phyloP scores from a whole-genome alignment of 2,113 vertebrate species.

The Mirounga angustirostris region DNA sequence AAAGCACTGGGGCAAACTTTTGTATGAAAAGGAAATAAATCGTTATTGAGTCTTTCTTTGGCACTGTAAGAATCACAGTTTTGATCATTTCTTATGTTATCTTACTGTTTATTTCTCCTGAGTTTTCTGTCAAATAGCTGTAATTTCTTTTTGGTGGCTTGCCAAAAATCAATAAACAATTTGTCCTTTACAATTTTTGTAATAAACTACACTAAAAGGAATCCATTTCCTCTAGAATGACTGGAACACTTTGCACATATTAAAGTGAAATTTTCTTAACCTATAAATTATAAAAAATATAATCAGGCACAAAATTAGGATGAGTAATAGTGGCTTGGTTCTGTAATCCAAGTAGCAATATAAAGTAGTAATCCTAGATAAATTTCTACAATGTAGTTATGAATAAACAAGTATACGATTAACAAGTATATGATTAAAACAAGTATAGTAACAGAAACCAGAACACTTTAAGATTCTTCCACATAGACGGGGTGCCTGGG shows the following conservation, averaged over 20 bases:
- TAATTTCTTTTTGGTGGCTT: slow-evolving; percentile 61
- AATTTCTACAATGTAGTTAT: slow-evolving; percentile 28
- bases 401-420: slow-evolving; percentile 7
- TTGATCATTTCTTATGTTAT: slow-evolving; percentile 30
- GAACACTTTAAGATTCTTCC: slow-evolving; percentile 28
- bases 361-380: slow-evolving; percentile 9
- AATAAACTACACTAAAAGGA: slow-evolving; percentile 40
- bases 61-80: slow-evolving; percentile 34
- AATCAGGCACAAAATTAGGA: slow-evolving; percentile 23
- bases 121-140: slow-evolving; percentile 55
- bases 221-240: slow-evolving; percentile 38
- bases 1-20: slow-evolving; percentile 9
- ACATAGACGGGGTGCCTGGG: background rate
- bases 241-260: slow-evolving; percentile 4
- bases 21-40: slow-evolving; percentile 25
- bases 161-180: slow-evolving; percentile 66
- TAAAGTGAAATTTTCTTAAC: slow-evolving; percentile 47
- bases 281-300: background rate
- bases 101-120: slow-evolving; percentile 56
- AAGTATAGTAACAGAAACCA: slow-evolving; percentile 16
- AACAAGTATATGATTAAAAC: background rate
- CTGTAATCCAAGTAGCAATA: background rate
- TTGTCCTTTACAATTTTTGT: slow-evolving; percentile 51
- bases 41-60: slow-evolving; percentile 1
- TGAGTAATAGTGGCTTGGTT: slow-evolving; percentile 45